These are phyloP conservation scores for Pheosia gnoma DNA, from an alignment of 2,888 invertebrate genomes.

Conservation along the genomic window DNA sequence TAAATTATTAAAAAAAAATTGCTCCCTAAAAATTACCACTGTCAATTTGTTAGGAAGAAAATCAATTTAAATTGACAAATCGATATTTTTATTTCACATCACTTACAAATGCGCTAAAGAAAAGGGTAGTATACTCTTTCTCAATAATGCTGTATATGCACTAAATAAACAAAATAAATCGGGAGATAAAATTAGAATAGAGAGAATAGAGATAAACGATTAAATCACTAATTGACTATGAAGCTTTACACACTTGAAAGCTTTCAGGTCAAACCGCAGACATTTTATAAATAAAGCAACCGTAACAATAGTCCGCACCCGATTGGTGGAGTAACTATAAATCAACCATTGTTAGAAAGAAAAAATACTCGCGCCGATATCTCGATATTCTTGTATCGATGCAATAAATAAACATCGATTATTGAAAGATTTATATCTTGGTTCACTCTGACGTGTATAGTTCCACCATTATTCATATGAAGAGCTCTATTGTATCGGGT, in stretches of 20 bases:
- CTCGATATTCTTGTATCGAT: constrained; percentile 59
- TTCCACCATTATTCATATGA: constrained; percentile 74
- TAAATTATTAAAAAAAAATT: too few relatives aligned
- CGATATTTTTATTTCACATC: too few relatives aligned
- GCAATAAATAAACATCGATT: constrained; percentile 81
- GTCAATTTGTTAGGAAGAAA: too few relatives aligned
- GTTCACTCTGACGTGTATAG: constrained; percentile 64
- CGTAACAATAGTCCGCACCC: constrained; percentile 10
- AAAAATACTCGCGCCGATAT: constrained; percentile 51
- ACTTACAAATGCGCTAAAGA: too few relatives aligned
- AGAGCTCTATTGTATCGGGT: constrained; percentile 61
- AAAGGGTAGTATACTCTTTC: too few relatives aligned
- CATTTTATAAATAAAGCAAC: constrained; percentile 20
- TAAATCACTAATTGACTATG: background rate
- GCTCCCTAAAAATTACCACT: too few relatives aligned
- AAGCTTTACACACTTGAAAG: background rate
- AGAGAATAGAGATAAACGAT: too few relatives aligned
- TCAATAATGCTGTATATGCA: too few relatives aligned
- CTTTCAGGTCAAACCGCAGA: background rate
- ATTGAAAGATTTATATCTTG: constrained; percentile 79
- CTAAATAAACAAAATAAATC: too few relatives aligned
- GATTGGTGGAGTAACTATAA: constrained; percentile 53
- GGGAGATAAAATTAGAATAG: too few relatives aligned
- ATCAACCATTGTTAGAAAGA: constrained; percentile 74
- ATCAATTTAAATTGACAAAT: too few relatives aligned